phyloP scores from a whole-genome alignment of 2,113 vertebrate species.

The Laterallus jamaicensis region DNA sequence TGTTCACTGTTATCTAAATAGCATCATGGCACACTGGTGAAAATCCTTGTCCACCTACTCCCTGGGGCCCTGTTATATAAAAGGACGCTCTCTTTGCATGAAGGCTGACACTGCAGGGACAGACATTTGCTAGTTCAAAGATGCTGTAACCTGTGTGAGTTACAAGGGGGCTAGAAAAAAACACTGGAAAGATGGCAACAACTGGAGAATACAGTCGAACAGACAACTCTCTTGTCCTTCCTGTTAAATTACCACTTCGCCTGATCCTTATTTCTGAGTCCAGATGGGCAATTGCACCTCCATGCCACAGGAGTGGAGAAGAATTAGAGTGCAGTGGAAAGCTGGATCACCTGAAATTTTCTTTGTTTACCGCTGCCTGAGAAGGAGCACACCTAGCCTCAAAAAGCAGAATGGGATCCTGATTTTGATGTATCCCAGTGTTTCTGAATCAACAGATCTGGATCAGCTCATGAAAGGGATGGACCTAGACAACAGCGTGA shows the following conservation, averaged over 20 bases:
- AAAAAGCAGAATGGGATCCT: not conserved
- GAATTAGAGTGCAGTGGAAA: not conserved
- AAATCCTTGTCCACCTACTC: not conserved
- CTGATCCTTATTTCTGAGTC: not conserved
- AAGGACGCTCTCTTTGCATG: not conserved
- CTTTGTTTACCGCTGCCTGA: not conserved
- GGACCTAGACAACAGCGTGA: not conserved
- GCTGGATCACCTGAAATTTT: not conserved
- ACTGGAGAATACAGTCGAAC: not conserved
- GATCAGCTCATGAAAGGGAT: not conserved
- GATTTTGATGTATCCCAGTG: not conserved
- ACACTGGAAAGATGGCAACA: not conserved
- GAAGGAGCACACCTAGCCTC: not conserved
- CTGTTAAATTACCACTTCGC: not conserved
- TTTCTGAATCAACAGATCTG: not conserved
- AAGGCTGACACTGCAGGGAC: not conserved
- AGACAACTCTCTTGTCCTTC: not conserved
- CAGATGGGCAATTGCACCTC: not conserved
- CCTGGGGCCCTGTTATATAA: not conserved
- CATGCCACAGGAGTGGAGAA: not conserved
- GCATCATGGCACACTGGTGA: not conserved
- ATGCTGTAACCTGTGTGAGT: not conserved
- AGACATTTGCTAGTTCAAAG: not conserved
- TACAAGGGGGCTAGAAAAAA: not conserved
- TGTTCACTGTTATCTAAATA: not conserved